Percentiles rank a stretch among this genome's conserved stretches.
Conservation (phyloP, 2,888 invertebrate genomes). For the Drosophila borborema region DNA sequence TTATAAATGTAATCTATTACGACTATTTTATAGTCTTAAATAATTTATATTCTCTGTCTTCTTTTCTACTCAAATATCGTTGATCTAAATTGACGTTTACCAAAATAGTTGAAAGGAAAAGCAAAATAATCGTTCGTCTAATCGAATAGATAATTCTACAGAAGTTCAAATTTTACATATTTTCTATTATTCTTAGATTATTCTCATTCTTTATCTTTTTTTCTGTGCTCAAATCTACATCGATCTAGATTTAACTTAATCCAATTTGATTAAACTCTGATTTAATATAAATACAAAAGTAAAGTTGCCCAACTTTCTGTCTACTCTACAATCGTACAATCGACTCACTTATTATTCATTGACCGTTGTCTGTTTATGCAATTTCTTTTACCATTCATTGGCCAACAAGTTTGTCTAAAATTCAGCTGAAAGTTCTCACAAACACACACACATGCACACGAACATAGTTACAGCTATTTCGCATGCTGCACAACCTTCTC, state of each 20-base stretch:
- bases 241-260: not conserved
- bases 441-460: not conserved
- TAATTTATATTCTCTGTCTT: too few relatives aligned
- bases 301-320: not conserved
- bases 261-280: not conserved
- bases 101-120: not conserved
- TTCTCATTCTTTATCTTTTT: too few relatives aligned
- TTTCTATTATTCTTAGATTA: not conserved
- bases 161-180: not conserved
- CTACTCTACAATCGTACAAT: not conserved
- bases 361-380: slow-evolving; percentile 15
- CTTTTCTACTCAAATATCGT: too few relatives aligned
- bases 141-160: not conserved
- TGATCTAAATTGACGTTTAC: too few relatives aligned
- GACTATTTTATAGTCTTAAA: too few relatives aligned
- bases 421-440: slow-evolving; percentile 5
- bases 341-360: slow-evolving; percentile 8
- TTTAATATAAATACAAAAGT: not conserved
- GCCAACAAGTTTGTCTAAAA: slow-evolving; percentile 16
- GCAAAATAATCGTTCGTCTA: not conserved
- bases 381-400: slow-evolving; percentile 18
- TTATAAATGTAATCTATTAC: too few relatives aligned
- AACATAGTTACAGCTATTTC: slow-evolving; percentile 5
- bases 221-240: not conserved
- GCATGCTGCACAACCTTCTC: slow-evolving; percentile 21